phyloP scores from a whole-genome alignment of 2,797 vertebrate species.

The Pseudotriccus pelzelni region DNA sequence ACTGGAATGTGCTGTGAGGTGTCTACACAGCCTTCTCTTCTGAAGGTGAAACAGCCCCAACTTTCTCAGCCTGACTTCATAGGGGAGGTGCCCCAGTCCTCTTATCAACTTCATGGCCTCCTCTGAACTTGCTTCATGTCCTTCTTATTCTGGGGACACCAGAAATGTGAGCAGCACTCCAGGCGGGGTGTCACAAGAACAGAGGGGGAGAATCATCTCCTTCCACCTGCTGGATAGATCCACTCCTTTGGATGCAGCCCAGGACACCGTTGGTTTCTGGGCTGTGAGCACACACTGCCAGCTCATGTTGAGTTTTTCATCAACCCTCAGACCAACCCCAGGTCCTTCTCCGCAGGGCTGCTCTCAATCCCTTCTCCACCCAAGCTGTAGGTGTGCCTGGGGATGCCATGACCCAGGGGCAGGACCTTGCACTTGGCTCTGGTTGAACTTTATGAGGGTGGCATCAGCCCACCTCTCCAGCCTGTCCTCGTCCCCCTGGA shows the following conservation, averaged over 20 bases:
- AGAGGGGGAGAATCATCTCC: neutral
- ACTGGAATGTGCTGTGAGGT: neutral
- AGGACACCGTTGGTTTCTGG: neutral
- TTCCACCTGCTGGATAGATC: neutral
- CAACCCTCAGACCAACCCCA: no score
- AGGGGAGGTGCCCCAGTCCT: neutral
- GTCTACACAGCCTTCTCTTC: neutral
- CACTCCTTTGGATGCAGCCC: neutral
- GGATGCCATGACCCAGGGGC: rapidly evolving
- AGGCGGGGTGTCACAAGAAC: neutral
- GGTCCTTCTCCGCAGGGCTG: neutral
- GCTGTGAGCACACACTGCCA: neutral
- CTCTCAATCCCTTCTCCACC: neutral
- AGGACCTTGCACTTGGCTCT: neutral
- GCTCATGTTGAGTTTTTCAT: neutral
- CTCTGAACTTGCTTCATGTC: no score
- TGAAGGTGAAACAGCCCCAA: rapidly evolving
- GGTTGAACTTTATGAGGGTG: neutral
- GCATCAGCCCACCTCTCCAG: neutral
- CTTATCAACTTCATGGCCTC: neutral
- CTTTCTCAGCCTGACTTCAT: neutral
- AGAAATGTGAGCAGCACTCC: neutral
- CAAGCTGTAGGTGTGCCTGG: rapidly evolving
- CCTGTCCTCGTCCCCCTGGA: neutral
- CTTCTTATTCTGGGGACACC: neutral